A percentile compares a stretch with the other conserved stretches of the same genome.
Evolutionary conservation across 2,113 vertebrate species (phyloP).

Genomic region (Chionomys nivalis): DNA sequence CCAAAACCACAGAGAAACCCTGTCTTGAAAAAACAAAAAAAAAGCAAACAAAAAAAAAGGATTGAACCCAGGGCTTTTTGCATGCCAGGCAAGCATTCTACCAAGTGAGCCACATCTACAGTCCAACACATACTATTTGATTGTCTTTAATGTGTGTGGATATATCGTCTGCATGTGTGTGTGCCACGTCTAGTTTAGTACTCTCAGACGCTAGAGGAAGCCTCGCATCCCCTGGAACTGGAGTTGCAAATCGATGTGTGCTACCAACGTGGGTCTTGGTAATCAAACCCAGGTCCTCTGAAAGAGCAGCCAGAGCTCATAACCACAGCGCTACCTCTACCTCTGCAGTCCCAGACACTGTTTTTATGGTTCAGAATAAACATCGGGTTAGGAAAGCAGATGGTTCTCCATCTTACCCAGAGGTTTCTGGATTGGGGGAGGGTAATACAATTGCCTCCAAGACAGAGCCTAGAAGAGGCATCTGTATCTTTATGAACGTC

Average conservation of each 20-base stretch:
- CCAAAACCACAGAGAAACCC: too few relatives aligned
- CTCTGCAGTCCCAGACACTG: not conserved
- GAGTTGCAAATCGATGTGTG: not conserved
- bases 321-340: not conserved
- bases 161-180: not conserved
- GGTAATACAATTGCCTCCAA: not conserved
- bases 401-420: not conserved
- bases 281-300: not conserved
- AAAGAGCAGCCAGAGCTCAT: not conserved
- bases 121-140: not conserved
- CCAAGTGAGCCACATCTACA: not conserved
- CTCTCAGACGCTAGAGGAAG: not conserved
- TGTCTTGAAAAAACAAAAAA: too few relatives aligned
- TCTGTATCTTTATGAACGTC: not conserved
- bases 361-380: slow-evolving; percentile 35
- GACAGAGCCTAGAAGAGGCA: not conserved
- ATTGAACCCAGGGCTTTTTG: not conserved
- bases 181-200: not conserved
- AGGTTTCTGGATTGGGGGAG: not conserved
- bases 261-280: too few relatives aligned
- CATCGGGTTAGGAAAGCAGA: not conserved
- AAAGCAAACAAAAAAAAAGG: too few relatives aligned
- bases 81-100: not conserved
- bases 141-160: not conserved
- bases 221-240: not conserved